phyloP scores from a whole-genome alignment of 1,140 invertebrate genomes.

The Drosophila chauvacae region DNA sequence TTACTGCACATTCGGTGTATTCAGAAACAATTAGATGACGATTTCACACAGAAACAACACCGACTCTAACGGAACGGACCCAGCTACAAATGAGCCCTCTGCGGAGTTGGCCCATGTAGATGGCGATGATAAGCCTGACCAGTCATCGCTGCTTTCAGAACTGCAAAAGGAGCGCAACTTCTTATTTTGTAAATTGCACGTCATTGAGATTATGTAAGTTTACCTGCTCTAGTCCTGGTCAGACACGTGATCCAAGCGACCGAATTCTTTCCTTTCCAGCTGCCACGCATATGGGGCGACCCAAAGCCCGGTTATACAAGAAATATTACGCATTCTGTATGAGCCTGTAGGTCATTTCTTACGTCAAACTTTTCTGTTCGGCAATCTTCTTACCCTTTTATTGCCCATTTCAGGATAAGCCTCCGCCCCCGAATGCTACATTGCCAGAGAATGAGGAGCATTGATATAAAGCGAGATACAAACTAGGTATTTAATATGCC shows the following conservation, averaged over 20 bases:
- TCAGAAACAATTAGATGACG: not conserved
- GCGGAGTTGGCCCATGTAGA: not conserved
- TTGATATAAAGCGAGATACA: conserved; percentile 16
- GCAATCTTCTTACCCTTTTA: conserved; percentile 23
- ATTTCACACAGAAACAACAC: too few species aligned
- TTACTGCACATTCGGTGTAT: not conserved
- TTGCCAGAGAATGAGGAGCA: conserved; percentile 88
- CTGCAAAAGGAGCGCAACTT: conserved; percentile 99
- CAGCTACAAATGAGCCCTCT: too few species aligned
- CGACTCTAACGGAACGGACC: too few species aligned
- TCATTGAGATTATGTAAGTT: conserved; percentile 96
- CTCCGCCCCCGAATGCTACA: conserved; percentile 94
- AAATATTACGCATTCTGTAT: conserved; percentile 98
- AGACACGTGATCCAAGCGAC: not conserved
- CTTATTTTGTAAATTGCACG: conserved; percentile 98
- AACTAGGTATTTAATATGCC: conserved; percentile 35
- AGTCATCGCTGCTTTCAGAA: conserved; percentile 95
- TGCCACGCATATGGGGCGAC: conserved; percentile 97
- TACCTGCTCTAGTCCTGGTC: not conserved
- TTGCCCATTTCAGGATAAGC: conserved; percentile 90
- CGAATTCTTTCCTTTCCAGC: conserved; percentile 31
- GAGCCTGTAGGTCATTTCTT: conserved; percentile 91
- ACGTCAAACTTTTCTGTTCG: not conserved
- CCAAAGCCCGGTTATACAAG: conserved; percentile 91
- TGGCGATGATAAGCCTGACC: conserved; percentile 85